phyloP scores from a whole-genome alignment of 2,113 vertebrate genomes.

The Alethe castanea region DNA sequence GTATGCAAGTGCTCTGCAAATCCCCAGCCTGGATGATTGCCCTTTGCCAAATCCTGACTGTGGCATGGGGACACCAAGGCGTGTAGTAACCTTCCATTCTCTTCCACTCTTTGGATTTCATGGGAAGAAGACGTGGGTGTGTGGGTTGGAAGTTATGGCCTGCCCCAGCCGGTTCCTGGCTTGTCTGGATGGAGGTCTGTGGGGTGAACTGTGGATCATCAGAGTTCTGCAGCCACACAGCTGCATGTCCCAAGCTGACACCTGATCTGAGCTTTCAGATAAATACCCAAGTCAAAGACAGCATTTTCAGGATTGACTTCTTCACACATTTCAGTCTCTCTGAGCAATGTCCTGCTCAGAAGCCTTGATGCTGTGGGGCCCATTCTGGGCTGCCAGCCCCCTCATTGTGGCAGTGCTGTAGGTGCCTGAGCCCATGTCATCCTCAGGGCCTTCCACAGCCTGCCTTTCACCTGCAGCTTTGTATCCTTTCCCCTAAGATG shows the following conservation, averaged over 20 bases:
- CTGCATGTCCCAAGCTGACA: background rate
- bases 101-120: background rate
- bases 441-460: background rate
- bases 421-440: background rate
- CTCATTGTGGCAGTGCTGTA: background rate
- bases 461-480: background rate
- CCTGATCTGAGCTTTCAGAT: background rate
- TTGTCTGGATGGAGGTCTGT: background rate
- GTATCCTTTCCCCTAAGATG: background rate
- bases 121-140: fast-evolving
- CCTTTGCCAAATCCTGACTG: background rate
- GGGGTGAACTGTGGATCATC: background rate
- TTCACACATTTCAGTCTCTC: background rate
- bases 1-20: background rate
- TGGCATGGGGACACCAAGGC: background rate
- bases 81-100: background rate
- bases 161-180: fast-evolving
- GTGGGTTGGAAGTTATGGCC: background rate
- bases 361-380: background rate
- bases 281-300: background rate
- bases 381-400: background rate
- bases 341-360: background rate
- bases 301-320: background rate
- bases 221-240: background rate
- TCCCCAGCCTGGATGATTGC: background rate